A percentile compares a stretch with the other conserved stretches of the same genome.
phyloP scores from a whole-genome alignment of 2,113 vertebrate species.

The Cryptomyrus ogoouensis region DNA sequence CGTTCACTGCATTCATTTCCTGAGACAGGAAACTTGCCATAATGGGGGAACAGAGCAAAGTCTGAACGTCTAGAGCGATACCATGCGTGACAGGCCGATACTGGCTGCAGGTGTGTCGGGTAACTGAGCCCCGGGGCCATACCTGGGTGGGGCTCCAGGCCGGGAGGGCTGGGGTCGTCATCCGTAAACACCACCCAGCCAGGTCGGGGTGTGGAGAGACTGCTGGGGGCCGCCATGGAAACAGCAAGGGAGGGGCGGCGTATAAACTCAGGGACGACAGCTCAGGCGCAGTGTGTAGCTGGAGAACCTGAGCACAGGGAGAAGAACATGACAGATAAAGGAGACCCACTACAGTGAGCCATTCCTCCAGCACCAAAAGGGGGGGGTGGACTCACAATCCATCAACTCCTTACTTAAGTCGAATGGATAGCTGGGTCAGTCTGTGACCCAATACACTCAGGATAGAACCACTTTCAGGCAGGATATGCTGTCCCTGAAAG shows the following conservation, averaged over 20 bases:
- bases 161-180: constrained; percentile 1
- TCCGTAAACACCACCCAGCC: constrained; percentile 40
- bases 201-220: not conserved
- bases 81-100: not conserved
- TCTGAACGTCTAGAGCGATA: not conserved
- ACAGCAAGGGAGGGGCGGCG: constrained; percentile 4
- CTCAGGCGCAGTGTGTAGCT: not conserved
- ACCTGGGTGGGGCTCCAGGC: constrained; percentile 18
- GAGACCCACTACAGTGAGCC: not conserved
- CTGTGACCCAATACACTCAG: not conserved
- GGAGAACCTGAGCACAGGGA: not conserved
- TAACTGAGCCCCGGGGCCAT: not conserved
- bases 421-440: not conserved
- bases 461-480: not conserved
- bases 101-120: not conserved
- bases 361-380: not conserved
- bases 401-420: not conserved
- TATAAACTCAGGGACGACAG: not conserved
- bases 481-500: not conserved
- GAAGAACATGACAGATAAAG: not conserved
- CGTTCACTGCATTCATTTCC: not conserved
- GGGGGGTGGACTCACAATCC: not conserved
- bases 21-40: not conserved
- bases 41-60: not conserved
- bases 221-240: constrained; percentile 22